phyloP scores from a whole-genome alignment of 2,888 invertebrate genomes.

The Halictus quadricinctus region DNA sequence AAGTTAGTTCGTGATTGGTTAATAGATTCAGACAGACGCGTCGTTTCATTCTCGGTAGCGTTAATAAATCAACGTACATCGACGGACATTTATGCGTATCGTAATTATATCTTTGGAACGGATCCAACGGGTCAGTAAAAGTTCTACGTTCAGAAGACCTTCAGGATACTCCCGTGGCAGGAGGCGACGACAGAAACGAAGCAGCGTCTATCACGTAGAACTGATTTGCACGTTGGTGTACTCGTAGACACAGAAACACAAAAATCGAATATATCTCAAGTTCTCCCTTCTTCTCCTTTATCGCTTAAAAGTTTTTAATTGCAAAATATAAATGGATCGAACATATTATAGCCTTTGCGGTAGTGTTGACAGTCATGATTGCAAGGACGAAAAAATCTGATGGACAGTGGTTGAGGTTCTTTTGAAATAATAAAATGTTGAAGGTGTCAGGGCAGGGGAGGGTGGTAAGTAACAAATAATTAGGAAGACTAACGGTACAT shows the following conservation, averaged over 20 bases:
- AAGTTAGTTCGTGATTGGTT: background rate
- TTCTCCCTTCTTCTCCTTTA: background rate
- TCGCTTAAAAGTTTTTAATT: background rate
- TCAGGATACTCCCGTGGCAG: constrained; percentile 38
- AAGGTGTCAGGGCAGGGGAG: constrained; percentile 36
- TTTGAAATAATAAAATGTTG: constrained; percentile 25
- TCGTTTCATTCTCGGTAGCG: background rate
- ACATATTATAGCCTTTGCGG: background rate
- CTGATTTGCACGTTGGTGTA: constrained; percentile 28
- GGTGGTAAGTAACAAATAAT: constrained; percentile 54
- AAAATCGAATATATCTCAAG: constrained; percentile 24
- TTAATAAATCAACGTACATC: constrained; percentile 18
- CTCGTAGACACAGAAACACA: constrained; percentile 43
- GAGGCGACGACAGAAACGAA: constrained; percentile 47
- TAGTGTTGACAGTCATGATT: background rate
- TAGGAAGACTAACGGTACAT: constrained; percentile 51
- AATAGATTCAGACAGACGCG: background rate
- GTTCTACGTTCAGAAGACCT: constrained; percentile 42
- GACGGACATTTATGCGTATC: constrained; percentile 3
- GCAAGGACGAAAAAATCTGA: background rate
- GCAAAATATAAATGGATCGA: background rate
- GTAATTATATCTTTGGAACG: constrained; percentile 49
- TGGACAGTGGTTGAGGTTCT: background rate
- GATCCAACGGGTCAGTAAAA: constrained; percentile 45
- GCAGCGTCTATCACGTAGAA: constrained; percentile 34